Conservation (phyloP, 2,797 vertebrate genomes). For the Acanthurus tractus region DNA sequence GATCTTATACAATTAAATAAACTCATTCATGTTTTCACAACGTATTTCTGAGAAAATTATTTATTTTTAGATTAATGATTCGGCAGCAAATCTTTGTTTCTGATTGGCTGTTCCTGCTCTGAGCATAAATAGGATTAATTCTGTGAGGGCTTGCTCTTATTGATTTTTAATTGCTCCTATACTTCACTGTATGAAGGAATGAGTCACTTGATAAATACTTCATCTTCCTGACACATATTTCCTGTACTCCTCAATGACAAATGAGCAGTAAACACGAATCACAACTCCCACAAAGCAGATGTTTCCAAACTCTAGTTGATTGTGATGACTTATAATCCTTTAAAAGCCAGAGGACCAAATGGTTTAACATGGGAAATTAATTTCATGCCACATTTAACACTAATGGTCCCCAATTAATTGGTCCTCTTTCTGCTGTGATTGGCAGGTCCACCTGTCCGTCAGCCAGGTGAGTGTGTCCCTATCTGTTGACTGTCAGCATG, state of each 20-base stretch:
- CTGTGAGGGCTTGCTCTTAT: too few relatives aligned
- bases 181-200: background rate
- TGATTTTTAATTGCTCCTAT: background rate
- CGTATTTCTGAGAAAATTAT: too few relatives aligned
- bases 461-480: conserved; percentile 89
- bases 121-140: too few relatives aligned
- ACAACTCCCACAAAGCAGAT: too few relatives aligned
- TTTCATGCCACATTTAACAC: background rate
- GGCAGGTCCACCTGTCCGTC: conserved; percentile 92
- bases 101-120: too few relatives aligned
- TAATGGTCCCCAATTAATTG: background rate
- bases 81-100: too few relatives aligned
- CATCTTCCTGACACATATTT: background rate
- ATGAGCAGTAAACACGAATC: too few relatives aligned
- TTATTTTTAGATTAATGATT: too few relatives aligned
- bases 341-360: background rate
- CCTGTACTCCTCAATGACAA: too few relatives aligned
- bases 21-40: too few relatives aligned
- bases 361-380: background rate
- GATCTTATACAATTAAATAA: too few relatives aligned
- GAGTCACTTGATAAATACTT: background rate
- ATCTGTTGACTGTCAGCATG: conserved; percentile 92
- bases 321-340: background rate
- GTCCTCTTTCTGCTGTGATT: conserved; percentile 25
- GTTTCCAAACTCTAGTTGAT: too few relatives aligned